These are phyloP conservation scores for Batillaria attramentaria DNA, from an alignment of 1,140 invertebrate species.

Conservation along the genomic window DNA sequence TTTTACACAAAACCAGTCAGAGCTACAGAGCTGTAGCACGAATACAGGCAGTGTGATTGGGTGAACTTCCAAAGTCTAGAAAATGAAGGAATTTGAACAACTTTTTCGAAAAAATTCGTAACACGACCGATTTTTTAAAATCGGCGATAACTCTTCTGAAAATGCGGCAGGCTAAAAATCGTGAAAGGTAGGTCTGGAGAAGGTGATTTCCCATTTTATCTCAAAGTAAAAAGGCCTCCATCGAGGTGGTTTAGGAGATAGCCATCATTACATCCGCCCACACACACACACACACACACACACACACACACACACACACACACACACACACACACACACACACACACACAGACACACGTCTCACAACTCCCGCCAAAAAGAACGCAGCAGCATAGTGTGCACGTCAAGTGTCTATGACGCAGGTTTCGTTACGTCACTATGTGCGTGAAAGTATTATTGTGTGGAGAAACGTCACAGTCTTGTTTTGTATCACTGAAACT, in stretches of 20 bases:
- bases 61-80: too few relatives aligned
- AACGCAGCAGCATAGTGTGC: too few relatives aligned
- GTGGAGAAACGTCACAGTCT: too few relatives aligned
- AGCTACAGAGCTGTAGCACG: too few relatives aligned
- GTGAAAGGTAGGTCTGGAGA: background rate
- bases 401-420: too few relatives aligned
- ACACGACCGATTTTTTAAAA: too few relatives aligned
- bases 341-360: constrained; percentile 6
- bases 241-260: background rate
- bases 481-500: background rate
- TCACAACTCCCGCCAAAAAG: background rate
- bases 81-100: too few relatives aligned
- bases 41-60: too few relatives aligned
- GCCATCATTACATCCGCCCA: background rate
- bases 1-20: too few relatives aligned
- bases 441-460: too few relatives aligned
- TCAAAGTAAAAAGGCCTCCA: background rate
- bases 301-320: background rate
- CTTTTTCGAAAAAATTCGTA: background rate
- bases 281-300: background rate
- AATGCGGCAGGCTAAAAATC: background rate
- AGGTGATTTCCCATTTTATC: background rate
- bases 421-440: too few relatives aligned
- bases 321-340: background rate
- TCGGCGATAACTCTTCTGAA: background rate